phyloP scores from a whole-genome alignment of 2,888 invertebrate species.

The Gymnosoma rotundatum region DNA sequence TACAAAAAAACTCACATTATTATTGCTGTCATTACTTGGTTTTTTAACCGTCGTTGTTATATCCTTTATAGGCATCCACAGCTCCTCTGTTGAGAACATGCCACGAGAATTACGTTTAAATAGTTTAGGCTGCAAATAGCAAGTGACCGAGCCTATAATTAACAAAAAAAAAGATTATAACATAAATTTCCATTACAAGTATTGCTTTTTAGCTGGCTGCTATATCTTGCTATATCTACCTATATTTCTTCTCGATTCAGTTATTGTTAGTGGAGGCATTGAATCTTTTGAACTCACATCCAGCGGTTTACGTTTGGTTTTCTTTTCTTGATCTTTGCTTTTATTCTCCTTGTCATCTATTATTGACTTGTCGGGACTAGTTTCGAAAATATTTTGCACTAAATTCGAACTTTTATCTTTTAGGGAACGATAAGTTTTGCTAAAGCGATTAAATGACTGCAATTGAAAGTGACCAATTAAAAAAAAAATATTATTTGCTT shows the following conservation, averaged over 20 bases:
- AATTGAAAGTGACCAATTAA: slow-evolving; percentile 37
- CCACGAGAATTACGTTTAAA: slow-evolving; percentile 79
- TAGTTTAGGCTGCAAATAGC: slow-evolving; percentile 81
- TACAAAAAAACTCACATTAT: slow-evolving; percentile 65
- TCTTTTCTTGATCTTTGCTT: slow-evolving; percentile 69
- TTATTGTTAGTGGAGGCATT: slow-evolving; percentile 79
- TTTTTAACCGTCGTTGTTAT: slow-evolving; percentile 79
- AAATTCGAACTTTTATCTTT: slow-evolving; percentile 80
- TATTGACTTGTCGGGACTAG: slow-evolving; percentile 57
- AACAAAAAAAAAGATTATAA: slow-evolving; percentile 1
- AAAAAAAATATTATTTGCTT: slow-evolving; percentile 14
- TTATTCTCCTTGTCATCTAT: slow-evolving; percentile 57
- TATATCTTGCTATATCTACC: slow-evolving; percentile 72
- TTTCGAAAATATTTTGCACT: slow-evolving; percentile 78
- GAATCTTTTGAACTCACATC: slow-evolving; percentile 74
- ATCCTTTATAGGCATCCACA: slow-evolving; percentile 82
- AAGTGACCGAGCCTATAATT: slow-evolving; percentile 81
- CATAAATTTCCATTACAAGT: background rate
- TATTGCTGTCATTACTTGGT: slow-evolving; percentile 71
- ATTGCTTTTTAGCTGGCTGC: background rate
- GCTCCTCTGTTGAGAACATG: slow-evolving; percentile 79
- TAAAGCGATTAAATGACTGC: slow-evolving; percentile 81
- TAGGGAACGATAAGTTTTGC: slow-evolving; percentile 81
- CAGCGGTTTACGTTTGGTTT: slow-evolving; percentile 64
- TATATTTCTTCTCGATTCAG: slow-evolving; percentile 81